phyloP scores from a whole-genome alignment of 2,113 vertebrate genomes.

The Irena cyanogastra region DNA sequence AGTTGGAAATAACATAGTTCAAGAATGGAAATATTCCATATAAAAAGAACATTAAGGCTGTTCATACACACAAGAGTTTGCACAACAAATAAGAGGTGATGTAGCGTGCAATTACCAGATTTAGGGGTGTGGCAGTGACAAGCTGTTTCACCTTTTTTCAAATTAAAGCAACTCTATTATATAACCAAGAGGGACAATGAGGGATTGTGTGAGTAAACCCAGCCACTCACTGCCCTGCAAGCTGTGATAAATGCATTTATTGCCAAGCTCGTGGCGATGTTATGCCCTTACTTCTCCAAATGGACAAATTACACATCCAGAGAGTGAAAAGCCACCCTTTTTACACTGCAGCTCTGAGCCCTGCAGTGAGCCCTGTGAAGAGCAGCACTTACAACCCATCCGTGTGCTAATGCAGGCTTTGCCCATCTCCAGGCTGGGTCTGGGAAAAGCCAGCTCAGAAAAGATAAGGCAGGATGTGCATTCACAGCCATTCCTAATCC shows the following conservation, averaged over 20 bases:
- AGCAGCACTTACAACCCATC: not conserved
- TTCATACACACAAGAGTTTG: slow-evolving; percentile 16
- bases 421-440: not conserved
- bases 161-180: not conserved
- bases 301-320: slow-evolving; percentile 33
- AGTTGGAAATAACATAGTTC: slow-evolving; percentile 7
- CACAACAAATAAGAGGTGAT: slow-evolving; percentile 40
- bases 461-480: not conserved
- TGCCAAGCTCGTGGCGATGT: not conserved
- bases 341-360: not conserved
- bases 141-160: slow-evolving; percentile 34
- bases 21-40: slow-evolving; percentile 37
- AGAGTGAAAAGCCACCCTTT: not conserved
- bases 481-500: too few species aligned
- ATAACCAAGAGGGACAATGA: slow-evolving; percentile 20
- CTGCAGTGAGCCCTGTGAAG: not conserved
- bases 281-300: not conserved
- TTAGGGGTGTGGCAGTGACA: slow-evolving; percentile 30
- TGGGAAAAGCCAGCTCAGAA: not conserved
- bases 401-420: not conserved
- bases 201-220: not conserved
- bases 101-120: slow-evolving; percentile 61
- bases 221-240: slow-evolving; percentile 16
- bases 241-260: slow-evolving; percentile 24
- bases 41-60: slow-evolving; percentile 5